Percentiles rank a stretch among this genome's conserved stretches.
Evolutionary conservation across 1,140 invertebrate genomes (phyloP).

Genomic region (Drosophila persimilis): DNA sequence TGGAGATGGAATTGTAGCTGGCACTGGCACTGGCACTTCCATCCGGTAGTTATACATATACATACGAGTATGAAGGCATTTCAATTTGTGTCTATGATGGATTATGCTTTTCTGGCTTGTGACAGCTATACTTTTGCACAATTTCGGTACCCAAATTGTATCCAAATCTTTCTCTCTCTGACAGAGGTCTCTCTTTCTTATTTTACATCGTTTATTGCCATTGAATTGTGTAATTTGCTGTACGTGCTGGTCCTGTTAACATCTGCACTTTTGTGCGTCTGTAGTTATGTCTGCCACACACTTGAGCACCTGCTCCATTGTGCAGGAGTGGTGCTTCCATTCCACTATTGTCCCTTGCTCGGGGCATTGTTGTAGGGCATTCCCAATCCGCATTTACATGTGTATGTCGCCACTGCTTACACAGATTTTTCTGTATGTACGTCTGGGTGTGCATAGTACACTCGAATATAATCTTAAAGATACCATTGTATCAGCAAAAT

Average conservation of each 20-base stretch:
- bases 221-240: slow-evolving; percentile 69
- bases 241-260: slow-evolving; percentile 45
- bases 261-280: slow-evolving; percentile 5
- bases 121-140: slow-evolving; percentile 58
- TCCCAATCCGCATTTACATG: slow-evolving; percentile 34
- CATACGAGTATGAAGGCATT: slow-evolving; percentile 37
- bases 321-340: slow-evolving; percentile 13
- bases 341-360: slow-evolving; percentile 26
- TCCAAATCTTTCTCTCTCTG: slow-evolving; percentile 17
- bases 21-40: slow-evolving; percentile 18
- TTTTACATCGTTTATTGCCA: slow-evolving; percentile 67
- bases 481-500: slow-evolving; percentile 1
- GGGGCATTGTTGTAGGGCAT: slow-evolving; percentile 4
- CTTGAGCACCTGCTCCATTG: slow-evolving; percentile 37
- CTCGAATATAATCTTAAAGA: slow-evolving; percentile 1
- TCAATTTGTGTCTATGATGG: slow-evolving; percentile 72
- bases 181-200: not conserved
- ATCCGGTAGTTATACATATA: slow-evolving; percentile 33
- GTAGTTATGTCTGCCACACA: slow-evolving; percentile 23
- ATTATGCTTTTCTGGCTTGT: slow-evolving; percentile 72
- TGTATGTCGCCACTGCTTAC: slow-evolving; percentile 15
- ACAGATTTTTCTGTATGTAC: too few relatives aligned
- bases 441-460: not conserved
- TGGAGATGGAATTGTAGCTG: not conserved
- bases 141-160: slow-evolving; percentile 15